Conservation (phyloP, 2,888 invertebrate species). For the Catocala sponsa region DNA sequence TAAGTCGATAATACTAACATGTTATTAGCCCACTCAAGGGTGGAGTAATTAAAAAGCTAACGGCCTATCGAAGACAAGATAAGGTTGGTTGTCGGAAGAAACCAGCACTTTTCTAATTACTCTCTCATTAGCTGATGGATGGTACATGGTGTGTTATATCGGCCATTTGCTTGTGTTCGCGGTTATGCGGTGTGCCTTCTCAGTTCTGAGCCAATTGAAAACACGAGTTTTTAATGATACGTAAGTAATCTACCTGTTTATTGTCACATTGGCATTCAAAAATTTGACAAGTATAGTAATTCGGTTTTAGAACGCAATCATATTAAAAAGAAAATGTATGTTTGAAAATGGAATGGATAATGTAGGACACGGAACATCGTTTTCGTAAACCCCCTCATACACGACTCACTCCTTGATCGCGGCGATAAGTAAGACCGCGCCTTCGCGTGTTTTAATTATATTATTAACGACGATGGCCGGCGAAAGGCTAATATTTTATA, state of each 20-base stretch:
- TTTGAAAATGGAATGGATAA: constrained; percentile 23
- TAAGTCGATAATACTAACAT: constrained; percentile 2
- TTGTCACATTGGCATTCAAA: background rate
- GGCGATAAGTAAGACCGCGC: constrained; percentile 81
- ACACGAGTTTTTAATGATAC: constrained; percentile 26
- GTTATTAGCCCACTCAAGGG: constrained; percentile 52
- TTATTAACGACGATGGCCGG: constrained; percentile 84
- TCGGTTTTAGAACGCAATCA: background rate
- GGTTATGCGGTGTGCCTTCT: constrained; percentile 40
- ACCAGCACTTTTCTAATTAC: constrained; percentile 85
- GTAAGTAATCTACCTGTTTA: constrained; percentile 6
- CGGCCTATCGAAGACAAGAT: constrained; percentile 85
- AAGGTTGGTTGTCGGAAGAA: constrained; percentile 83
- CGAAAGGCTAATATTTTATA: constrained; percentile 86
- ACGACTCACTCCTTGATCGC: constrained; percentile 76
- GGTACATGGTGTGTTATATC: constrained; percentile 47
- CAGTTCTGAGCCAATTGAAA: constrained; percentile 42
- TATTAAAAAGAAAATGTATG: constrained; percentile 7
- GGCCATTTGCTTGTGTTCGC: constrained; percentile 48
- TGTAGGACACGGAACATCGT: constrained; percentile 29
- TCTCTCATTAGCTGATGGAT: constrained; percentile 87
- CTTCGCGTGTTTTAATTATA: constrained; percentile 88
- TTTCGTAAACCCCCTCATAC: constrained; percentile 51
- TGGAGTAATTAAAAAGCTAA: constrained; percentile 84
- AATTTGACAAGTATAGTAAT: background rate